These are phyloP conservation scores for Zalophus californianus DNA, from an alignment of 2,797 vertebrate genomes.

Conservation along the genomic window DNA sequence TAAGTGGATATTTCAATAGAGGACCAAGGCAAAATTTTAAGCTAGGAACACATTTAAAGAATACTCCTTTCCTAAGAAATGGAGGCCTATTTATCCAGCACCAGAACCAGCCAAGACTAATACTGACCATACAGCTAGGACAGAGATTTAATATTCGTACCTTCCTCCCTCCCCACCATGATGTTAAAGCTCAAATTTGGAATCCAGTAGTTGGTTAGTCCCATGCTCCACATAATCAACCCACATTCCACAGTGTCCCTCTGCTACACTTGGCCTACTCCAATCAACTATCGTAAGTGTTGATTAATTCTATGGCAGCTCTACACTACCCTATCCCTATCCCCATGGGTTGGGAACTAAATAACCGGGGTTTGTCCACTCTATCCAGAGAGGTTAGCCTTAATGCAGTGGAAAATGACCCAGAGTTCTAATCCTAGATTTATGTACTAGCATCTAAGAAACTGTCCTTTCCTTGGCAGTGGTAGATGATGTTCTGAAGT, in stretches of 20 bases:
- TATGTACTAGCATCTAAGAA: background rate
- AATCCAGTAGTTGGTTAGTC: background rate
- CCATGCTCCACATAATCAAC: background rate
- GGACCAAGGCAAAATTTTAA: slow-evolving; percentile 14
- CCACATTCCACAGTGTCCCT: background rate
- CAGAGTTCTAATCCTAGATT: background rate
- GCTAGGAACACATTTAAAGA: background rate
- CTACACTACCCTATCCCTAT: background rate
- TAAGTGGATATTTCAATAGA: slow-evolving; percentile 47
- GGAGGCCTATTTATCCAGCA: background rate
- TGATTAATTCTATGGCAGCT: slow-evolving; percentile 5
- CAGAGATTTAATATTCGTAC: background rate
- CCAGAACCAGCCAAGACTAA: background rate
- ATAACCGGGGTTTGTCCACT: background rate
- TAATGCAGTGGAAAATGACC: slow-evolving; percentile 39
- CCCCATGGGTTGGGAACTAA: background rate
- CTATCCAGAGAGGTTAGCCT: background rate
- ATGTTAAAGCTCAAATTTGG: slow-evolving; percentile 18
- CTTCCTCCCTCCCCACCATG: background rate
- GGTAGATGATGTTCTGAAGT: slow-evolving; percentile 46
- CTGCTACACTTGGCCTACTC: background rate
- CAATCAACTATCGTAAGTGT: background rate
- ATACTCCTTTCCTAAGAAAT: background rate
- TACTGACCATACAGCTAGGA: background rate
- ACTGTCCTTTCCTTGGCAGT: slow-evolving; percentile 9